Base-by-base conservation (phyloP, 2,113 vertebrate species). In the Gulo gulo region DNA sequence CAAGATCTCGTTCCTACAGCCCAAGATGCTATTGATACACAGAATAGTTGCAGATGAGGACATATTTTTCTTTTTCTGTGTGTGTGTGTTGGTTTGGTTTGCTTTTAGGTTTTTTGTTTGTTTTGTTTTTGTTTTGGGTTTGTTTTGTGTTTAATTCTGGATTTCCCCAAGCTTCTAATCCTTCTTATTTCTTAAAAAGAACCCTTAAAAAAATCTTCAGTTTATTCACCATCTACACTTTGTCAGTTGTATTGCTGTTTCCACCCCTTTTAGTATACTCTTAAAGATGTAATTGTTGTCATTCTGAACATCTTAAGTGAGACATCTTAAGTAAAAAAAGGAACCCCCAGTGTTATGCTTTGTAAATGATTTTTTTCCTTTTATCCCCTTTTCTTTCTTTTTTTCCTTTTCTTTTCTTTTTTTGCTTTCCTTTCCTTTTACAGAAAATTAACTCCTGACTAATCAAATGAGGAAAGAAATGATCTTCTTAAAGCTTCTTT, bases 1-100 rank as follows among this genome's bases (percentile, higher is more conserved):
- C 99, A 63, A 98, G 99, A 98, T 99, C 99, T 93, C 99, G 99
- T 97, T 99, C 99, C 67, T 99, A 99, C 97, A 99, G 99, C 97
- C 99, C 99, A 98, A 99, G 99, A 83, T 98, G 99, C 87, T 99
- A 99, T 96, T 99, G 97, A 99, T 97, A 94, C 94, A 97, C 5
- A 42, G 97, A 98, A 93, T 88, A 90, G 57, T 96, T 98, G 95
- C 96, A 87, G 73, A 91, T 97, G 96, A 98, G 95, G 92, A 98
- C 65, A 0, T 86, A 45, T 97, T 94, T 98, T 23, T 65, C 29
- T 63, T 4, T 65, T 31, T 7, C 47, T 50, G 13, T 65, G 63
- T 31, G 63, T 65, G 29, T 65, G 61, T 31, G 12, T 12, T 23
- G 65, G 21, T 73, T 74, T 71, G 36, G 20, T 71, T 71, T 73